Evolutionary conservation across 2,113 vertebrate genomes (phyloP).

Genomic region (Rhinolophus ferrumequinum): DNA sequence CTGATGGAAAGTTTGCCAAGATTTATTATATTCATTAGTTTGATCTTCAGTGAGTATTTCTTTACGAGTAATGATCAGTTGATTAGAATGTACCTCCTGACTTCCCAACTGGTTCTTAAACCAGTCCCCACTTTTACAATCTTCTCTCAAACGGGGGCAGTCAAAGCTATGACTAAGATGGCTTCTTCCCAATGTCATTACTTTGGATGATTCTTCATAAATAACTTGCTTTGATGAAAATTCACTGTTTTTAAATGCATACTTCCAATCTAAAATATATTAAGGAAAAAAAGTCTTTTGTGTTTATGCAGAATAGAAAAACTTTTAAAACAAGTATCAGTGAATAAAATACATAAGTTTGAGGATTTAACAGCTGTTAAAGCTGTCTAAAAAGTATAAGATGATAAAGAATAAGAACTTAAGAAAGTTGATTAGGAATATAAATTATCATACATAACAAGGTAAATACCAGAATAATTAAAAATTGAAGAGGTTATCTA

Average conservation of each 20-base stretch:
- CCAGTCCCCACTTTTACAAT: not conserved
- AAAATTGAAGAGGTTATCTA: not conserved
- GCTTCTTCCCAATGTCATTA: slow-evolving; percentile 43
- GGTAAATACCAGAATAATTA: not conserved
- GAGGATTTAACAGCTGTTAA: not conserved
- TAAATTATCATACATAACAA: slow-evolving; percentile 28
- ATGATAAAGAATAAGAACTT: not conserved
- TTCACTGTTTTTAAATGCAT: slow-evolving; percentile 25
- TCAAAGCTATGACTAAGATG: slow-evolving; percentile 18
- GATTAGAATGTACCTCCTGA: not conserved
- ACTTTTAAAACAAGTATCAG: slow-evolving; percentile 14
- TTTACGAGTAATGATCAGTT: not conserved
- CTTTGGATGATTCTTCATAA: slow-evolving; percentile 52
- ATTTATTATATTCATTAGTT: not conserved
- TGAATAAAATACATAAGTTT: slow-evolving; percentile 5
- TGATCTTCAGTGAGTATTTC: slow-evolving; percentile 22
- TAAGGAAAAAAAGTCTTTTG: slow-evolving; percentile 52
- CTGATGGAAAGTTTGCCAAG: slow-evolving; percentile 57
- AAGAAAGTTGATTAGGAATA: not conserved
- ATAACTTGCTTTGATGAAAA: slow-evolving; percentile 61
- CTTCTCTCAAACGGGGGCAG: not conserved
- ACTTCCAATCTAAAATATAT: slow-evolving; percentile 65
- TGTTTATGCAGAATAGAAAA: slow-evolving; percentile 30
- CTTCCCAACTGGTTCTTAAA: not conserved
- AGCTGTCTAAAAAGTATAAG: not conserved